Evolutionary conservation across 1,140 invertebrate species (phyloP).

Genomic region (Heliothis virescens): DNA sequence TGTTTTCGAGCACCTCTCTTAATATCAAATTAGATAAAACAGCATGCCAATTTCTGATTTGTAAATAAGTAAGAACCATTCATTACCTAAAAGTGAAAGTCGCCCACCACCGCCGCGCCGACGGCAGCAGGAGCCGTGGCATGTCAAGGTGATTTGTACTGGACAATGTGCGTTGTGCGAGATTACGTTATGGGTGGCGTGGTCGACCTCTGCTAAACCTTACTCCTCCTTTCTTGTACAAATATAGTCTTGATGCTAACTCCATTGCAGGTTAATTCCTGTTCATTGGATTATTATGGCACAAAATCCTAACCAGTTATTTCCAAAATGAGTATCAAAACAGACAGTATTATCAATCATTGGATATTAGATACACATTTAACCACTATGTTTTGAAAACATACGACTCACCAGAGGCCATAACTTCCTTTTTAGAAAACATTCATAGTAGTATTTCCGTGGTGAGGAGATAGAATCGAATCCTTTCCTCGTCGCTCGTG

Average conservation of each 20-base stretch:
- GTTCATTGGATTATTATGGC: slow-evolving; percentile 29
- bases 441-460: slow-evolving; percentile 13
- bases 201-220: slow-evolving; percentile 10
- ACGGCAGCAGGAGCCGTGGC: slow-evolving; percentile 7
- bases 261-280: slow-evolving; percentile 16
- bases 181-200: neutral
- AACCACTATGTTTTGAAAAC: slow-evolving; percentile 49
- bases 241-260: neutral
- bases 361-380: slow-evolving; percentile 20
- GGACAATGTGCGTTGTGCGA: neutral
- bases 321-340: slow-evolving; percentile 5
- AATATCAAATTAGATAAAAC: neutral
- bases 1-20: neutral
- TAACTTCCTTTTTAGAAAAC: slow-evolving; percentile 21
- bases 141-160: slow-evolving; percentile 3
- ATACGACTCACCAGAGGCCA: slow-evolving; percentile 52
- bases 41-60: slow-evolving; percentile 25
- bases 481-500: slow-evolving; percentile 33
- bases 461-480: slow-evolving; percentile 11
- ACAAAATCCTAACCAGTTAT: slow-evolving; percentile 26
- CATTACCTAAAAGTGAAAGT: slow-evolving; percentile 45
- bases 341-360: neutral
- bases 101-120: slow-evolving; percentile 1
- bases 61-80: slow-evolving; percentile 21
- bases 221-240: neutral